Evolutionary conservation across 2,113 vertebrate genomes (phyloP).

Genomic region (Mystacornis crossleyi): DNA sequence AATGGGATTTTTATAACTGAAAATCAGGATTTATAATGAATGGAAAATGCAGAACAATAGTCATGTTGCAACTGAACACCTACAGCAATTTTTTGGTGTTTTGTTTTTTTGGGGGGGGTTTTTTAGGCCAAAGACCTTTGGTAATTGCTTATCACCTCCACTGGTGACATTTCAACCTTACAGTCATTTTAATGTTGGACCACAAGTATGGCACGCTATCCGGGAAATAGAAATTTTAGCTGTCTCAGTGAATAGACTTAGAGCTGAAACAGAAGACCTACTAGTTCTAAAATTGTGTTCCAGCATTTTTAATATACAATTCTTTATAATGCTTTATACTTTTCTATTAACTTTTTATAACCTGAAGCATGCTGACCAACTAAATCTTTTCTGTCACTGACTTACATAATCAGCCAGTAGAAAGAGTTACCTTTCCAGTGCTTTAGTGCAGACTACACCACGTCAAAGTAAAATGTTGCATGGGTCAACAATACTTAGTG

Average conservation of each 20-base stretch:
- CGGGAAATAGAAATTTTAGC: not conserved
- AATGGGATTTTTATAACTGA: not conserved
- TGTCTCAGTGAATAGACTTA: not conserved
- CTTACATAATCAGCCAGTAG: not conserved
- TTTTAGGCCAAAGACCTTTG: not conserved
- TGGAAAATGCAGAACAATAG: not conserved
- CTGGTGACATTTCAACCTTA: not conserved
- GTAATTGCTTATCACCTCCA: not conserved
- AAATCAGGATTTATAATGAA: not conserved
- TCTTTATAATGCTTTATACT: not conserved
- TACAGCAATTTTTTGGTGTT: not conserved
- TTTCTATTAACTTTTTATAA: not conserved
- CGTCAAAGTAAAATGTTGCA: not conserved
- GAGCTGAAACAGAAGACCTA: not conserved
- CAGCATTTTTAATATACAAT: not conserved
- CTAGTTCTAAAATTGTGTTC: not conserved
- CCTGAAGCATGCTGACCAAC: not conserved
- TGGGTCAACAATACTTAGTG: not conserved
- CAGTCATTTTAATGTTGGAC: not conserved
- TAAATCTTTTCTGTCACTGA: not conserved
- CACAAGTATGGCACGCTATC: not conserved
- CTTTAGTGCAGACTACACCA: not conserved
- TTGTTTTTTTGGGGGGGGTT: no score
- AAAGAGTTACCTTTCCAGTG: not conserved
- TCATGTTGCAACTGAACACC: not conserved